These are phyloP conservation scores for Actinernus sp. DNA, from an alignment of 92 coral and sea anemone genomes.

Conservation along the genomic window DNA sequence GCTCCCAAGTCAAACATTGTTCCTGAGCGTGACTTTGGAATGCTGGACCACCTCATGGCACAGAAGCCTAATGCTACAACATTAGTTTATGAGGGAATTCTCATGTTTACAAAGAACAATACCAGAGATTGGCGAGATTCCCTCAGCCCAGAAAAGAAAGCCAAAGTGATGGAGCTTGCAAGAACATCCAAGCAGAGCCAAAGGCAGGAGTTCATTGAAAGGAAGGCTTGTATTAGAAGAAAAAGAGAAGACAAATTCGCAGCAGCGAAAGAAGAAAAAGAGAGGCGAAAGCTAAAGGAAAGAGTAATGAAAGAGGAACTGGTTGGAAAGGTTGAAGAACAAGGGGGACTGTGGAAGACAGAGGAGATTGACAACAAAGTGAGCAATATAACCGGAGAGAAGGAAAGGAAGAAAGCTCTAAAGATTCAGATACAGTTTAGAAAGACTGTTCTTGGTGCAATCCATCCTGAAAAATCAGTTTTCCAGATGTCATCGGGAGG, in stretches of 20 bases:
- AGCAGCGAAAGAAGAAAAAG: conserved; percentile 12
- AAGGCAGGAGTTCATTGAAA: conserved; percentile 6
- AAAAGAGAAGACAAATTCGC: conserved; percentile 8
- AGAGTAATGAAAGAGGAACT: conserved; percentile 16
- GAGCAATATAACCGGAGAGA: no score
- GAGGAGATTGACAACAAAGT: no score
- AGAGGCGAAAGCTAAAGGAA: conserved; percentile 9
- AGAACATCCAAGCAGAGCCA: conserved; percentile 13
- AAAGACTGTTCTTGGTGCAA: conserved; percentile 26
- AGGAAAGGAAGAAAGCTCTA: conserved; percentile 18
- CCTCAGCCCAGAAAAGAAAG: conserved; percentile 4
- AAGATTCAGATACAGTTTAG: conserved; percentile 36
- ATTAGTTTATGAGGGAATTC: conserved; percentile 29
- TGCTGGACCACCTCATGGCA: conserved; percentile 18
- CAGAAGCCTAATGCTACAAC: conserved; percentile 30
- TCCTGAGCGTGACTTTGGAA: conserved; percentile 17
- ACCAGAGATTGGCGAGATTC: conserved; percentile 21
- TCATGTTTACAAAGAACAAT: no score
- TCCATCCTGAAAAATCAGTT: conserved; percentile 11
- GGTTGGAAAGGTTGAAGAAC: no score
- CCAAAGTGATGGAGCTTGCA: conserved; percentile 9
- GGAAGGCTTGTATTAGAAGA: conserved; percentile 11
- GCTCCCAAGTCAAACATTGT: conserved; percentile 23
- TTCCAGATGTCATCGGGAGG: conserved; percentile 14
- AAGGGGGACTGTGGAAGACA: no score